Evolutionary conservation across 2,797 vertebrate species (phyloP).

Genomic region (Malacoctenus gilli): DNA sequence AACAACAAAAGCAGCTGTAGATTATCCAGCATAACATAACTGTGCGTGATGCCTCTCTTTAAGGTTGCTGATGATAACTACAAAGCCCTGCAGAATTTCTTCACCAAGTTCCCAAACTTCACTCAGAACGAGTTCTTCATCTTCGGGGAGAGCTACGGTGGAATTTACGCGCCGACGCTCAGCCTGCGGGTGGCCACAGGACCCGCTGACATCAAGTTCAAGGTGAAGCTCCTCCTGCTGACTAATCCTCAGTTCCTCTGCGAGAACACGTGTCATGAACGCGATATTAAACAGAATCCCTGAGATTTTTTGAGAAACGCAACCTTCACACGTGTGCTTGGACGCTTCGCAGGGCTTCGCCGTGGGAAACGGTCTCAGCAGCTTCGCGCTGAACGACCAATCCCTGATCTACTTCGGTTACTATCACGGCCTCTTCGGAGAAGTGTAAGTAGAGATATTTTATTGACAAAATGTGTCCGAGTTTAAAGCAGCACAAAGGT

Average conservation of each 20-base stretch:
- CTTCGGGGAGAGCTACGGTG: conserved; percentile 84
- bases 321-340: conserved; percentile 1
- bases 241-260: neutral
- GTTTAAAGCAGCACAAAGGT: no score
- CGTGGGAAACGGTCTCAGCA: conserved; percentile 82
- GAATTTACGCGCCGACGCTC: conserved; percentile 81
- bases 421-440: conserved; percentile 84
- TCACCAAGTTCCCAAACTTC: conserved; percentile 81
- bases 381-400: conserved; percentile 79
- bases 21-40: neutral
- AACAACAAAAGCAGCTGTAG: no score
- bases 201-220: conserved; percentile 76
- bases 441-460: conserved; percentile 72
- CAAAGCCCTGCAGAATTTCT: conserved; percentile 81
- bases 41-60: neutral
- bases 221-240: conserved; percentile 60
- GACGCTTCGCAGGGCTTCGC: conserved; percentile 85
- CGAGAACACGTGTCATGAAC: neutral
- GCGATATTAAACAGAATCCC: no score
- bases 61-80: conserved; percentile 84
- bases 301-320: no score
- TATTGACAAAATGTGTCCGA: no score
- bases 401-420: conserved; percentile 81
- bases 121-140: conserved; percentile 81
- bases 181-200: conserved; percentile 73